Conservation (phyloP, 2,113 vertebrate species). For the Gallinago media region DNA sequence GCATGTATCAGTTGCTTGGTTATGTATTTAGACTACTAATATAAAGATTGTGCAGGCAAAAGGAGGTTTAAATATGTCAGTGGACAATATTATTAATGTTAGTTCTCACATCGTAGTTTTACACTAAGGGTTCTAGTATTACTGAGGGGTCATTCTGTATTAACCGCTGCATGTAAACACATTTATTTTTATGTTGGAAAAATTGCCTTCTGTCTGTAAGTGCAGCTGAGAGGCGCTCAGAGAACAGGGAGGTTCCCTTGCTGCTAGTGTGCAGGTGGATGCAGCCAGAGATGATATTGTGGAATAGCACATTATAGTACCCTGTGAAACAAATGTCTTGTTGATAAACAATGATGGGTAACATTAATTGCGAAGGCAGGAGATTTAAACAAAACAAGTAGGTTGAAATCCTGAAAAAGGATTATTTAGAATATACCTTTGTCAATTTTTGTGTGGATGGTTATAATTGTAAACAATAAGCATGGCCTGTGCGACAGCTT, state of each 20-base stretch:
- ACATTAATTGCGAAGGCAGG: fast-evolving
- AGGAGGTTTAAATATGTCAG: neutral
- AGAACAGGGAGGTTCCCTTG: neutral
- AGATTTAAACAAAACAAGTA: neutral
- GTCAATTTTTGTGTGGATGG: neutral
- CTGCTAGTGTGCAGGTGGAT: conserved; percentile 15
- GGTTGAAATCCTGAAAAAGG: neutral
- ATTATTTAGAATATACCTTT: neutral
- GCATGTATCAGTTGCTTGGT: neutral
- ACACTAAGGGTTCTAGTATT: neutral
- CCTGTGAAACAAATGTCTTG: neutral
- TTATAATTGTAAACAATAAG: neutral
- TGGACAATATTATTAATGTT: neutral
- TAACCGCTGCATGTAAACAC: neutral
- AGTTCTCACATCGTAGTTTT: neutral
- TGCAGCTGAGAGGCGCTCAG: neutral
- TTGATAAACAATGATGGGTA: neutral
- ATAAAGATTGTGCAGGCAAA: neutral
- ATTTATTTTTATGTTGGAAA: neutral
- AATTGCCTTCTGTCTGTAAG: neutral
- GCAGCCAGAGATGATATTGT: neutral
- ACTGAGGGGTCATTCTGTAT: neutral
- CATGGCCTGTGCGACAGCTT: neutral
- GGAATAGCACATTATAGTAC: fast-evolving
- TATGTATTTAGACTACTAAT: neutral